Evolutionary conservation across 2,113 vertebrate genomes (phyloP).

Genomic region (Saimiri boliviensis): DNA sequence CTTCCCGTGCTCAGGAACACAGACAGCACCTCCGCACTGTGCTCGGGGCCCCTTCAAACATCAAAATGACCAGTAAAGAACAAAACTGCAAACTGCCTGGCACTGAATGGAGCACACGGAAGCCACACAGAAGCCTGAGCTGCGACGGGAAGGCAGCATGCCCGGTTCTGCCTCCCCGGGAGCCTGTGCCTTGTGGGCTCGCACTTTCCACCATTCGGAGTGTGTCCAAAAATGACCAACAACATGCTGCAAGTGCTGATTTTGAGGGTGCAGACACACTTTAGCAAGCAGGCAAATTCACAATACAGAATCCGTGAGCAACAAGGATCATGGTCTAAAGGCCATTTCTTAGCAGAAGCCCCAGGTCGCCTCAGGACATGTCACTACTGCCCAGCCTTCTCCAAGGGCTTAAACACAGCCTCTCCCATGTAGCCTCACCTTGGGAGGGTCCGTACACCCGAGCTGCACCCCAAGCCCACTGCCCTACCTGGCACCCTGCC

Average conservation of each 20-base stretch:
- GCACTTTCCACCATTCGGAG: no score
- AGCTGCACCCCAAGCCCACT: fast-evolving
- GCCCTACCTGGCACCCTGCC: no score
- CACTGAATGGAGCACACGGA: no score
- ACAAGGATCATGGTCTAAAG: fast-evolving
- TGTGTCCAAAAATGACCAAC: not conserved
- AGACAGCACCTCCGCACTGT: fast-evolving
- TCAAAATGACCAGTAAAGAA: not conserved
- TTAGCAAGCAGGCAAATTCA: not conserved
- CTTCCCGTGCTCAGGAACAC: not conserved
- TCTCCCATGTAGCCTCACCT: fast-evolving
- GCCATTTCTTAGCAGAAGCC: not conserved
- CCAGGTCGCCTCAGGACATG: fast-evolving
- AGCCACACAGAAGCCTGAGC: fast-evolving
- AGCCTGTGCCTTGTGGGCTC: fast-evolving
- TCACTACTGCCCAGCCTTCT: not conserved
- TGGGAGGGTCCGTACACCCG: fast-evolving
- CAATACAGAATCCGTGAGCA: fast-evolving
- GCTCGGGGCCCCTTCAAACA: fast-evolving
- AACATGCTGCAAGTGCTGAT: not conserved
- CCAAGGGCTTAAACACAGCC: not conserved
- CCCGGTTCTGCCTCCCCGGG: fast-evolving
- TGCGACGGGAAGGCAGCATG: fast-evolving
- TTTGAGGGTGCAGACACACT: no score
- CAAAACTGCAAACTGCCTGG: fast-evolving